Conservation (phyloP, 1,140 invertebrate genomes). For the Macrosteles quadrilineatus region DNA sequence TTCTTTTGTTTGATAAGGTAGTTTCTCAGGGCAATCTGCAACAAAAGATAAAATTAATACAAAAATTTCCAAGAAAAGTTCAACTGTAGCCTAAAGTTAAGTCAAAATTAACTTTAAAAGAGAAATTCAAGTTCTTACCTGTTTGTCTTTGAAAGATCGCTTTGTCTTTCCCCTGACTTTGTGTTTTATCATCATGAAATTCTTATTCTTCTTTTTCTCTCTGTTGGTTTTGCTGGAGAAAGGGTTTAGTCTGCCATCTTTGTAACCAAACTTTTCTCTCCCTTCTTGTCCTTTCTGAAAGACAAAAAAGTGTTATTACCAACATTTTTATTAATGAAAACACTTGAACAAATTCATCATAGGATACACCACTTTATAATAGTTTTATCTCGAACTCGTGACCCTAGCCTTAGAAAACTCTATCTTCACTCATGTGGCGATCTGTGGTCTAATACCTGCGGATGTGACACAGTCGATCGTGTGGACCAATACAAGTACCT, state of each 20-base stretch:
- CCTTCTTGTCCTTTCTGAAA: slow-evolving; percentile 77
- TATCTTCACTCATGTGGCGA: no score
- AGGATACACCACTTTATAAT: no score
- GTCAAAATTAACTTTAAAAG: not conserved
- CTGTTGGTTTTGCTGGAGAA: slow-evolving; percentile 91
- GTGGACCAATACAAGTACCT: no score
- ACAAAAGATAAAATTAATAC: slow-evolving; percentile 34
- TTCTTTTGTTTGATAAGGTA: slow-evolving; percentile 83
- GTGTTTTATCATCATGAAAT: slow-evolving; percentile 93
- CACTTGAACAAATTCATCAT: no score
- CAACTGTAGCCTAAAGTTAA: not conserved
- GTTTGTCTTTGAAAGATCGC: slow-evolving; percentile 92
- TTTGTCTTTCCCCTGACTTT: slow-evolving; percentile 87
- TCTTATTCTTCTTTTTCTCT: slow-evolving; percentile 90
- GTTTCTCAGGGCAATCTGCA: slow-evolving; percentile 78
- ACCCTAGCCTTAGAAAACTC: no score
- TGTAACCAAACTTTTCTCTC: slow-evolving; percentile 87
- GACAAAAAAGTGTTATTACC: slow-evolving; percentile 36
- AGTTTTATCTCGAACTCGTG: no score
- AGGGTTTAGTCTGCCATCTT: slow-evolving; percentile 81
- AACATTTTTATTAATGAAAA: slow-evolving; percentile 19
- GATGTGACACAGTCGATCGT: no score
- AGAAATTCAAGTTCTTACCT: slow-evolving; percentile 47
- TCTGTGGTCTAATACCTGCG: no score
- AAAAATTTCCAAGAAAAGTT: not conserved